phyloP scores from a whole-genome alignment of 2,797 vertebrate species.

The Labroides dimidiatus region DNA sequence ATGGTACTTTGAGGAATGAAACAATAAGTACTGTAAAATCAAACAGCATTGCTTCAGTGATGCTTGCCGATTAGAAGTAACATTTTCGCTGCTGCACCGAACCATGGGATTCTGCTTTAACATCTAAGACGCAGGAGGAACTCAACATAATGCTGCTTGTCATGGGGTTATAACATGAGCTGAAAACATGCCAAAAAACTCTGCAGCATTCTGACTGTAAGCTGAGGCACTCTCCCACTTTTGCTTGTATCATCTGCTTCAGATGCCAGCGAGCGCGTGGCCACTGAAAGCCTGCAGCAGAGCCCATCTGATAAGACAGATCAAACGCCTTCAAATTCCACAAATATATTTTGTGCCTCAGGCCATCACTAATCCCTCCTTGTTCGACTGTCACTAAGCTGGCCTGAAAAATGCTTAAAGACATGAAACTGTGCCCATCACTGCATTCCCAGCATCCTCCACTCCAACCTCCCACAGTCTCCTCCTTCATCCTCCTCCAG shows the following conservation, averaged over 20 bases:
- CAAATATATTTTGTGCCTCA: slow-evolving; percentile 52
- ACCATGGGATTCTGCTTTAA: not conserved
- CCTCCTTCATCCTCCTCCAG: slow-evolving; percentile 15
- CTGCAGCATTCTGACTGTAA: slow-evolving; percentile 4
- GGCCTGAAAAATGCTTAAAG: slow-evolving; percentile 26
- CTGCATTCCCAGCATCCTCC: slow-evolving; percentile 24
- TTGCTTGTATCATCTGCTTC: slow-evolving; percentile 31
- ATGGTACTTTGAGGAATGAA: not conserved
- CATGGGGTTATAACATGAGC: not conserved
- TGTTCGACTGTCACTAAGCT: slow-evolving; percentile 48
- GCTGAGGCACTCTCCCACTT: slow-evolving; percentile 24
- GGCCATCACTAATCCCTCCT: slow-evolving; percentile 51
- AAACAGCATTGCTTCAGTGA: not conserved
- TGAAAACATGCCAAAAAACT: not conserved
- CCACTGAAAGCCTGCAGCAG: slow-evolving; percentile 11
- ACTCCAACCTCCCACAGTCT: not conserved
- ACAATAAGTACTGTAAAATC: not conserved
- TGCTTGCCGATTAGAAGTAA: not conserved
- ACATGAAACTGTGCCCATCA: slow-evolving; percentile 7
- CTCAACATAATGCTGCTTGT: not conserved
- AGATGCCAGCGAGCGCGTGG: slow-evolving; percentile 6
- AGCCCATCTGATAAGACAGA: slow-evolving; percentile 55
- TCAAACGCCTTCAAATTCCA: slow-evolving; percentile 52
- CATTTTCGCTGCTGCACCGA: not conserved
- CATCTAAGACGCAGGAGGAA: not conserved